Percentiles rank a stretch among this genome's conserved stretches.
These are phyloP conservation scores for Ciconia nigra DNA, from an alignment of 2,797 vertebrate genomes.

Conservation along the genomic window DNA sequence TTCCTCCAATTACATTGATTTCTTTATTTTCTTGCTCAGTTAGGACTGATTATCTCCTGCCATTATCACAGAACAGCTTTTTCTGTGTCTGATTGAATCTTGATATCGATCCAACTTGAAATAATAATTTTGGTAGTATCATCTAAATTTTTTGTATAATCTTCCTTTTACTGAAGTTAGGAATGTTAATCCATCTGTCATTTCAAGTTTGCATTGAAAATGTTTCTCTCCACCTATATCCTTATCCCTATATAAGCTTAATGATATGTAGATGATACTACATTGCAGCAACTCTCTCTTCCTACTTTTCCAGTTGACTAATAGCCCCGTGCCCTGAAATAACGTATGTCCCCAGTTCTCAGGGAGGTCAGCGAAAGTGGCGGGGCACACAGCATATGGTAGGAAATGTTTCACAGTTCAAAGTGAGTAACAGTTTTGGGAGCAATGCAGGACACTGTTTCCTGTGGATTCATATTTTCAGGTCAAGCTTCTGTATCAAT, in stretches of 20 bases:
- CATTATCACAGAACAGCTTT: neutral
- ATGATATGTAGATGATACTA: neutral
- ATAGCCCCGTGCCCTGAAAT: neutral
- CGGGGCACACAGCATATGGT: accelerated
- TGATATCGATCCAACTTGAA: neutral
- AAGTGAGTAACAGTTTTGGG: neutral
- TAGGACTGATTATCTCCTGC: neutral
- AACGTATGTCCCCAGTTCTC: neutral
- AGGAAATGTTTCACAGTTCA: neutral
- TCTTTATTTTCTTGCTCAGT: neutral
- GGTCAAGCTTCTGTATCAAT: neutral
- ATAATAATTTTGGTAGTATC: neutral
- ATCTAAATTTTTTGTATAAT: neutral
- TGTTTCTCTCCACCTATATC: neutral
- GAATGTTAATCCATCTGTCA: neutral
- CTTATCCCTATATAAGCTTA: neutral
- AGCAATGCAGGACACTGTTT: neutral
- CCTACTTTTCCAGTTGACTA: neutral
- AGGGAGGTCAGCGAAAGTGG: neutral
- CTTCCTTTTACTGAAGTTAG: neutral
- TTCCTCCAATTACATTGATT: neutral
- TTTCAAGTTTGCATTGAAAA: neutral
- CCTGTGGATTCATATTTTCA: neutral
- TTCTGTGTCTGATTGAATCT: neutral
- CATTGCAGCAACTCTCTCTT: neutral